These are phyloP conservation scores for Chlorocebus sabaeus DNA, from an alignment of 2,113 vertebrate species.

Conservation along the genomic window DNA sequence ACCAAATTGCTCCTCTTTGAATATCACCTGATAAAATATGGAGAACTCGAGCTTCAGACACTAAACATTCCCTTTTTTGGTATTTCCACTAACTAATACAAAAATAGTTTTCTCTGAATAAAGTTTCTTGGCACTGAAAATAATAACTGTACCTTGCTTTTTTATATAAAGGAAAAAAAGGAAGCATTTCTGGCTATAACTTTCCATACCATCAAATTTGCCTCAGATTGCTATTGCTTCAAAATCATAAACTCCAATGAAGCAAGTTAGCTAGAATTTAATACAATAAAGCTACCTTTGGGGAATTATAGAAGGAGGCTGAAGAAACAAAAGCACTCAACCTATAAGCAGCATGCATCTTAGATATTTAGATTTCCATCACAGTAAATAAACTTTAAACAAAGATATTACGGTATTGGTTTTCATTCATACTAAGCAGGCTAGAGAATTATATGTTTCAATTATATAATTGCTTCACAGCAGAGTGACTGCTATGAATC, in stretches of 20 bases:
- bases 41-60: background rate
- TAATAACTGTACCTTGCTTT: background rate
- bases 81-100: constrained; percentile 16
- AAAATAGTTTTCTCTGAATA: constrained; percentile 5
- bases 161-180: constrained; percentile 15
- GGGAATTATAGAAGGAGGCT: constrained; percentile 46
- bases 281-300: constrained; percentile 53
- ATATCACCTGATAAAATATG: background rate
- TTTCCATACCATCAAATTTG: constrained; percentile 44
- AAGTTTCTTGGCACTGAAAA: background rate
- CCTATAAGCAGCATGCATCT: constrained; percentile 44
- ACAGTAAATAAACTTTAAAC: constrained; percentile 70
- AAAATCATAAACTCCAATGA: constrained; percentile 56
- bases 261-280: constrained; percentile 55
- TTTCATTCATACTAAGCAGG: constrained; percentile 67
- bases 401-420: constrained; percentile 46
- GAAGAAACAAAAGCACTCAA: background rate
- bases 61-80: background rate
- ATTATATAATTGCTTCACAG: constrained; percentile 40
- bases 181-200: background rate
- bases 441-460: constrained; percentile 48
- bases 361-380: constrained; percentile 58
- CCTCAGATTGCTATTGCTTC: constrained; percentile 44
- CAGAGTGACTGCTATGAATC: constrained; percentile 56
- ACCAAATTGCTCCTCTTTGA: background rate